Evolutionary conservation across 2,113 vertebrate genomes (phyloP).

Genomic region (Zapus hudsonius): DNA sequence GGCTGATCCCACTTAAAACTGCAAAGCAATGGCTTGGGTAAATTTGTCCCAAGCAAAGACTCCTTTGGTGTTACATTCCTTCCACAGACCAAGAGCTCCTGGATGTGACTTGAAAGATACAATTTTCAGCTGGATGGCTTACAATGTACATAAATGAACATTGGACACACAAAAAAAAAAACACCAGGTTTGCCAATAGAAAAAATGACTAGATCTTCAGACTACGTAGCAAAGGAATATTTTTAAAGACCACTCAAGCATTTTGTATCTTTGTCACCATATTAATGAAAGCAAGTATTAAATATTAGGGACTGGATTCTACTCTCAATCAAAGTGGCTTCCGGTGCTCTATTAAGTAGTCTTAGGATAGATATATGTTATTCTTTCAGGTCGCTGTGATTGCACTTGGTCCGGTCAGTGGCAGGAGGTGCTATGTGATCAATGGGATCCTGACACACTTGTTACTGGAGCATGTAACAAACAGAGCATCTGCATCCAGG

Average conservation of each 20-base stretch:
- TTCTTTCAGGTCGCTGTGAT: neutral
- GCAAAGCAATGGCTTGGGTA: neutral
- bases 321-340: neutral
- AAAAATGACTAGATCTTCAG: neutral
- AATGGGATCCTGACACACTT: neutral
- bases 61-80: neutral
- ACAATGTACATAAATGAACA: neutral
- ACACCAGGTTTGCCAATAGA: neutral
- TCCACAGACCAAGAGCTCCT: neutral
- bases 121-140: constrained; percentile 28
- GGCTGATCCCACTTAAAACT: neutral
- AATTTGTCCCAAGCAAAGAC: neutral
- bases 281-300: neutral
- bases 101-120: neutral
- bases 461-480: neutral
- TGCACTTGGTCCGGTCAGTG: neutral
- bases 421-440: neutral
- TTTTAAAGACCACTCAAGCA: neutral
- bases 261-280: neutral
- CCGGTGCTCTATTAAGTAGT: neutral
- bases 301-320: neutral
- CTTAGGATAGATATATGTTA: neutral
- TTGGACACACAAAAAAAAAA: neutral
- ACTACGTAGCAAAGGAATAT: neutral
- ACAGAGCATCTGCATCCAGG: neutral